These are phyloP conservation scores for Lichenostomus cassidix DNA, from an alignment of 2,113 vertebrate genomes.

Conservation along the genomic window DNA sequence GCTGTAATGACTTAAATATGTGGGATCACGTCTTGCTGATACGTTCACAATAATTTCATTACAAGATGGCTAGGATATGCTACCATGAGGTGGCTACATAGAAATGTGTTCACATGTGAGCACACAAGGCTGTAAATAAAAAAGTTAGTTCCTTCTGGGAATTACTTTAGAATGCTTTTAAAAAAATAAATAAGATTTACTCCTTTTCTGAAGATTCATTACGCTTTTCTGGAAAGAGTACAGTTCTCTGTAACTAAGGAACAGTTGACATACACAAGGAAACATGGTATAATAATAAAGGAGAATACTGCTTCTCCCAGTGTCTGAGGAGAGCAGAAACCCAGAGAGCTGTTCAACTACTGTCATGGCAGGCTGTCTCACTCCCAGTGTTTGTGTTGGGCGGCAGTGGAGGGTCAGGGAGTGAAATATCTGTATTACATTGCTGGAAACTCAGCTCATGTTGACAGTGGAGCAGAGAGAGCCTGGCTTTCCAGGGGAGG, in stretches of 20 bases:
- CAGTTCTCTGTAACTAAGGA: constrained; percentile 53
- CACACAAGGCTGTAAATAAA: constrained; percentile 42
- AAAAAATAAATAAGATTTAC: not conserved
- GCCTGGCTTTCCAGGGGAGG: not conserved
- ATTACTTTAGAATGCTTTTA: not conserved
- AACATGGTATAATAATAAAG: constrained; percentile 58
- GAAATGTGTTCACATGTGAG: constrained; percentile 21
- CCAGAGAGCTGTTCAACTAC: not conserved
- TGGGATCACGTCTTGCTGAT: constrained; percentile 20
- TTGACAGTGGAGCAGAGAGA: not conserved
- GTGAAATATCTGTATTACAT: fast-evolving
- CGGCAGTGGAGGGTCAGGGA: fast-evolving
- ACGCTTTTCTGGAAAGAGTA: constrained; percentile 29
- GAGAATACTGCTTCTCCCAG: not conserved
- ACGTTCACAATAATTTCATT: constrained; percentile 20
- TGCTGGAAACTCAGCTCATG: not conserved
- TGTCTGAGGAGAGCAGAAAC: not conserved
- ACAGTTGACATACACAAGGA: constrained; percentile 60
- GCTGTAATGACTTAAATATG: constrained; percentile 41
- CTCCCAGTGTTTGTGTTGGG: not conserved
- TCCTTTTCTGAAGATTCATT: constrained; percentile 46
- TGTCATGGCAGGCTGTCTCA: not conserved
- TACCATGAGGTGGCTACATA: constrained; percentile 11
- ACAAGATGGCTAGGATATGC: constrained; percentile 18
- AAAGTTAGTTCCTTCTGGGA: not conserved